Conservation (phyloP, 2,113 vertebrate species). For the Speoplatyrhinus poulsoni region DNA sequence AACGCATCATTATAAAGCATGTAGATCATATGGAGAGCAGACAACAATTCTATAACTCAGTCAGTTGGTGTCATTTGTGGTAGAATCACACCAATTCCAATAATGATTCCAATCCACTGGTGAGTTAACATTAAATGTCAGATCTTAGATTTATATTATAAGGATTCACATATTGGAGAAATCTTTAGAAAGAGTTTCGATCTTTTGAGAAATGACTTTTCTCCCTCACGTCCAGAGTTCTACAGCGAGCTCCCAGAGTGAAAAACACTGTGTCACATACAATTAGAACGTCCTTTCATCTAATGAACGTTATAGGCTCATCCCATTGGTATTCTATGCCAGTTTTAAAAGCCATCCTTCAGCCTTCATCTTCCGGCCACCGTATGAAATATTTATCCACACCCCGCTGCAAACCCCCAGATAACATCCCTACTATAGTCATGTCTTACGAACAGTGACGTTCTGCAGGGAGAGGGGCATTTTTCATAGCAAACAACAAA, state of each 20-base stretch:
- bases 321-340: conserved; percentile 45
- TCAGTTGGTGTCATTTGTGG: background rate
- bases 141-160: too few species aligned
- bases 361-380: conserved; percentile 47
- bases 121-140: too few species aligned
- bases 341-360: conserved; percentile 41
- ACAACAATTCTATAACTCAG: too few species aligned
- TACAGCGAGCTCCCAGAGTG: conserved; percentile 27
- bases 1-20: too few species aligned
- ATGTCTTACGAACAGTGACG: background rate
- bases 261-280: conserved; percentile 25
- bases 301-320: conserved; percentile 23
- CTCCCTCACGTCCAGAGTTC: conserved; percentile 21
- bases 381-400: conserved; percentile 52
- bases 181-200: conserved; percentile 6
- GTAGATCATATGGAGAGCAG: too few species aligned
- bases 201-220: conserved; percentile 17
- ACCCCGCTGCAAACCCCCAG: conserved; percentile 26
- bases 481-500: background rate
- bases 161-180: conserved; percentile 1
- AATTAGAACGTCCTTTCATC: conserved; percentile 34
- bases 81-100: too few species aligned
- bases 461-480: background rate
- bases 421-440: conserved; percentile 36
- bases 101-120: too few species aligned